Conservation (phyloP, 2,797 vertebrate species). For the Chaetophractus vellerosus region DNA sequence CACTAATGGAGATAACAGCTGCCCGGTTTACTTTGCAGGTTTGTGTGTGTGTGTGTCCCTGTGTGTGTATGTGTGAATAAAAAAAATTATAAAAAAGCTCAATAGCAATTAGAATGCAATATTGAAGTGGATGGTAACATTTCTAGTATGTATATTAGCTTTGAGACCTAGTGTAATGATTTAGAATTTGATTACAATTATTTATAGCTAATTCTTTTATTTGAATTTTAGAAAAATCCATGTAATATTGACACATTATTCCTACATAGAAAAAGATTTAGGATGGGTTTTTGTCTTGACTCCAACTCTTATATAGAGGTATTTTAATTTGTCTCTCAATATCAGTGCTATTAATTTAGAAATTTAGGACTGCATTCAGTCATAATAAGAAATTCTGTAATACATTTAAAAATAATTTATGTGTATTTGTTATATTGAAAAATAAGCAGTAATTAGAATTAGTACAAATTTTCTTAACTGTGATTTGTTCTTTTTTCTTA, state of each 20-base stretch:
- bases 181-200: background rate
- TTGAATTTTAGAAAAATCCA: background rate
- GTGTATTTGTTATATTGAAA: background rate
- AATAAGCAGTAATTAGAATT: background rate
- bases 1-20: background rate
- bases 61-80: background rate
- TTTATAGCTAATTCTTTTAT: background rate
- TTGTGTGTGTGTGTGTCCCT: too few relatives aligned
- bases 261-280: background rate
- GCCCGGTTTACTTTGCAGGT: background rate
- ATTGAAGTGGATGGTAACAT: background rate
- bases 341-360: background rate
- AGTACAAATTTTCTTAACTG: background rate
- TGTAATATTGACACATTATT: background rate
- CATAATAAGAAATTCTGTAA: background rate
- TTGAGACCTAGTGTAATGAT: background rate
- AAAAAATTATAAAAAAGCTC: background rate
- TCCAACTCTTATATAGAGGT: background rate
- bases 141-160: background rate
- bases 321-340: background rate
- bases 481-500: background rate
- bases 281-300: background rate
- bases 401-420: background rate
- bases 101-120: background rate
- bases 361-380: background rate